phyloP scores from a whole-genome alignment of 2,888 invertebrate species.

The Tenodera sinensis region DNA sequence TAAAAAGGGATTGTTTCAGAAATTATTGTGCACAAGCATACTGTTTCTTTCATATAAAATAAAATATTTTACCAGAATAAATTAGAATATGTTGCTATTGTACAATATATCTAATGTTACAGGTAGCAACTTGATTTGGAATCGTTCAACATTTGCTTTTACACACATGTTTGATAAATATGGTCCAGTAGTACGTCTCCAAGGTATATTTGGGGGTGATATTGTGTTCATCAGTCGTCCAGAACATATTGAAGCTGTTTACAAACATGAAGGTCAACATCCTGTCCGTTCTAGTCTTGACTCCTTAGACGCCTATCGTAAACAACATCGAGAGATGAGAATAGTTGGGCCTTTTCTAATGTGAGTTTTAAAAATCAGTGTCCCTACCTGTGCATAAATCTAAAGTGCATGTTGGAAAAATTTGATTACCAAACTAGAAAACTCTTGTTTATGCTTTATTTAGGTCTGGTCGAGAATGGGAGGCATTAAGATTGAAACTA shows the following conservation, averaged over 20 bases:
- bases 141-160: conserved; percentile 46
- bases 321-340: conserved; percentile 52
- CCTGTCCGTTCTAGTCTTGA: conserved; percentile 61
- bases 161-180: conserved; percentile 52
- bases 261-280: conserved; percentile 56
- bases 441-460: not conserved
- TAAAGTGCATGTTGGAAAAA: no score
- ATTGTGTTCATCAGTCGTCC: conserved; percentile 62
- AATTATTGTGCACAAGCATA: not conserved
- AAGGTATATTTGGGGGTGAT: conserved; percentile 61
- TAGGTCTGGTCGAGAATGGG: conserved; percentile 60
- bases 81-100: not conserved
- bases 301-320: conserved; percentile 61
- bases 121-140: conserved; percentile 44
- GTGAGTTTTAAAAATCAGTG: conserved; percentile 44
- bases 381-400: not conserved
- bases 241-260: conserved; percentile 60
- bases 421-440: no score
- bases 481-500: conserved; percentile 51
- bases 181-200: conserved; percentile 62
- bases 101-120: not conserved
- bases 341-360: conserved; percentile 56
- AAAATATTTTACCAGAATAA: no score
- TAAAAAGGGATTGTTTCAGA: not conserved
- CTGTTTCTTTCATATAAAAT: not conserved